A percentile compares a stretch with the other conserved stretches of the same genome.
phyloP scores from a whole-genome alignment of 2,888 invertebrate genomes.

The Coenonympha arcania region DNA sequence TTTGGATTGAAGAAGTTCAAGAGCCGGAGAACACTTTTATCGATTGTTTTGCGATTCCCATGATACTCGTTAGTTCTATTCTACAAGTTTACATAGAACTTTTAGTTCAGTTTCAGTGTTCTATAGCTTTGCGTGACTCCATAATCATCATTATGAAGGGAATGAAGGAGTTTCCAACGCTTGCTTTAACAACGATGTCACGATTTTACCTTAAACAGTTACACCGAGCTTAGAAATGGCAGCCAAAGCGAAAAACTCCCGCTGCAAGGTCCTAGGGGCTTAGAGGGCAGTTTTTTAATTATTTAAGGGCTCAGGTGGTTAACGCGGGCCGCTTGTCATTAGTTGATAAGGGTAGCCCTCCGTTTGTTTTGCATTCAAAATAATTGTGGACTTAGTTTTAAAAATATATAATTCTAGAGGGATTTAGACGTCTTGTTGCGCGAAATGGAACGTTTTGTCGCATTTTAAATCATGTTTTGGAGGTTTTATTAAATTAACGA shows the following conservation, averaged over 20 bases:
- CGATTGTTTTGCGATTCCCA: too few relatives aligned
- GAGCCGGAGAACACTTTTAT: neutral
- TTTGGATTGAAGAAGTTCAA: neutral
- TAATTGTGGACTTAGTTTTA: constrained; percentile 23
- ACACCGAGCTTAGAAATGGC: too few relatives aligned
- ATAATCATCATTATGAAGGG: too few relatives aligned
- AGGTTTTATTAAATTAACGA: too few relatives aligned
- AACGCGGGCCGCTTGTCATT: constrained; percentile 45
- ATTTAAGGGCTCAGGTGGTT: constrained; percentile 30
- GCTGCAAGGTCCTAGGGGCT: constrained; percentile 15
- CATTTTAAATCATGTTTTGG: neutral
- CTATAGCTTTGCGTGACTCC: too few relatives aligned
- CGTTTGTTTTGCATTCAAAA: constrained; percentile 43
- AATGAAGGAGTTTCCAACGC: too few relatives aligned
- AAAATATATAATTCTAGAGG: constrained; percentile 11
- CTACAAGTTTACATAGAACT: too few relatives aligned
- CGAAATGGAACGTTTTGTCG: neutral
- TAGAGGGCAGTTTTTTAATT: constrained; percentile 28
- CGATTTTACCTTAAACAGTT: too few relatives aligned
- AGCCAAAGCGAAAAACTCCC: constrained; percentile 16
- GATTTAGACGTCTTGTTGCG: constrained; percentile 12
- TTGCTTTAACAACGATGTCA: too few relatives aligned
- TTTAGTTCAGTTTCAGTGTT: too few relatives aligned
- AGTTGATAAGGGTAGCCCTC: constrained; percentile 56
- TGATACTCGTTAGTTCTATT: too few relatives aligned